A percentile compares a stretch with the other conserved stretches of the same genome.
phyloP scores from a whole-genome alignment of 2,888 invertebrate species.

The Gibbula magus region DNA sequence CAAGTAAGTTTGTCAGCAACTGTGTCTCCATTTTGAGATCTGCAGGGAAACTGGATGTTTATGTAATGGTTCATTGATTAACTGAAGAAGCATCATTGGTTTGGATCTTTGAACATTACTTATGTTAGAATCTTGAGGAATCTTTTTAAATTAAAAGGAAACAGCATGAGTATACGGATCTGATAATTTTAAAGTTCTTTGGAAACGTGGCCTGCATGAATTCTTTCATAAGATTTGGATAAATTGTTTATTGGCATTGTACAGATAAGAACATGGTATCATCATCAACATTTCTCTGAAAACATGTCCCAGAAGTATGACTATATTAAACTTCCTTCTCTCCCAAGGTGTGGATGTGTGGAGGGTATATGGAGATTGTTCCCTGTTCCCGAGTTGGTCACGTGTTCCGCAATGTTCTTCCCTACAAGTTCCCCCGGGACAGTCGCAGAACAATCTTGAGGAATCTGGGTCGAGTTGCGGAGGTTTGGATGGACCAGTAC shows the following conservation, averaged over 20 bases:
- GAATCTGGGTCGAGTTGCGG: slow-evolving; percentile 44
- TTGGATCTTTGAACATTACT: too few relatives aligned
- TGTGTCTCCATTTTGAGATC: too few relatives aligned
- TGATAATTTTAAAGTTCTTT: too few relatives aligned
- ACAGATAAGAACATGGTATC: not conserved
- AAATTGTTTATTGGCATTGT: not conserved
- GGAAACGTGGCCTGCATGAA: too few relatives aligned
- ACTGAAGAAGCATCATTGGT: too few relatives aligned
- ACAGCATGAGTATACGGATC: too few relatives aligned
- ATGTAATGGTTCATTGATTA: too few relatives aligned
- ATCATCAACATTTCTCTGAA: not conserved
- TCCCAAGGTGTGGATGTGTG: slow-evolving; percentile 48
- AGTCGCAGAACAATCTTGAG: slow-evolving; percentile 36
- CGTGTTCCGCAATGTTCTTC: slow-evolving; percentile 44
- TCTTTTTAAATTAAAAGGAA: too few relatives aligned
- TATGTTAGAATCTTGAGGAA: too few relatives aligned
- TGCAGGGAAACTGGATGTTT: too few relatives aligned
- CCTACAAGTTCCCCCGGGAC: slow-evolving; percentile 40
- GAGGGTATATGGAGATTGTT: slow-evolving; percentile 42
- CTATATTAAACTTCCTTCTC: not conserved
- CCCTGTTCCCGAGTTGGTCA: slow-evolving; percentile 49
- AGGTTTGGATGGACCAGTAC: slow-evolving; percentile 47
- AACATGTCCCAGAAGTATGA: not conserved
- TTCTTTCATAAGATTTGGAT: too few relatives aligned
- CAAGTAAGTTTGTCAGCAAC: too few relatives aligned